Percentiles rank a stretch among this genome's conserved stretches.
phyloP scores from a whole-genome alignment of 30 jellyfish, hydroid and myxozoan genomes.

The Chrysaora quinquecirrha region DNA sequence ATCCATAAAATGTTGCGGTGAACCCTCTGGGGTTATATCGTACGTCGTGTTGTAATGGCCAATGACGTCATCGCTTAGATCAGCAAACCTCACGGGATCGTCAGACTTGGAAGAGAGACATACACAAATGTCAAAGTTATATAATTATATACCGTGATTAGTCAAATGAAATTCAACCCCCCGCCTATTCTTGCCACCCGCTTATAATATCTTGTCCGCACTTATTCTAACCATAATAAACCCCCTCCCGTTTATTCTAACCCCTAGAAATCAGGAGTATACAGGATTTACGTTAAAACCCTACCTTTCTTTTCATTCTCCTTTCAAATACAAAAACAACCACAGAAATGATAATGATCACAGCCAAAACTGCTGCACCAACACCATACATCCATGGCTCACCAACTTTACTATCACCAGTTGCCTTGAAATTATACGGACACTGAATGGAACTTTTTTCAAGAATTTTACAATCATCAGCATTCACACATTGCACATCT shows the following conservation, averaged over 20 bases:
- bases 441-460: slow-evolving; percentile 48
- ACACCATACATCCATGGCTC: slow-evolving; percentile 54
- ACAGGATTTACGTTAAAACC: neutral
- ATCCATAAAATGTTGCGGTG: neutral
- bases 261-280: too few species aligned
- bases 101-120: too few species aligned
- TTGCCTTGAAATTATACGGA: slow-evolving; percentile 49
- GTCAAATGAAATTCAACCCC: too few species aligned
- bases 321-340: slow-evolving; percentile 28
- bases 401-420: slow-evolving; percentile 25
- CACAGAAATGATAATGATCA: slow-evolving; percentile 9
- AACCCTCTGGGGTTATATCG: neutral
- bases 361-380: slow-evolving; percentile 8
- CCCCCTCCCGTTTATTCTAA: too few species aligned
- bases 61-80: neutral
- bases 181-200: too few species aligned
- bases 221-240: too few species aligned
- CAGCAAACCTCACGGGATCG: neutral
- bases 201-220: too few species aligned
- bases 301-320: slow-evolving; percentile 53
- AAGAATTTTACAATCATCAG: slow-evolving; percentile 67
- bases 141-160: too few species aligned
- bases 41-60: neutral
- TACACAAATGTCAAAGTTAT: too few species aligned
- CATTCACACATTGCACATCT: slow-evolving; percentile 70